Conservation (phyloP, 2,888 invertebrate genomes). For the Eupithecia subumbrata region DNA sequence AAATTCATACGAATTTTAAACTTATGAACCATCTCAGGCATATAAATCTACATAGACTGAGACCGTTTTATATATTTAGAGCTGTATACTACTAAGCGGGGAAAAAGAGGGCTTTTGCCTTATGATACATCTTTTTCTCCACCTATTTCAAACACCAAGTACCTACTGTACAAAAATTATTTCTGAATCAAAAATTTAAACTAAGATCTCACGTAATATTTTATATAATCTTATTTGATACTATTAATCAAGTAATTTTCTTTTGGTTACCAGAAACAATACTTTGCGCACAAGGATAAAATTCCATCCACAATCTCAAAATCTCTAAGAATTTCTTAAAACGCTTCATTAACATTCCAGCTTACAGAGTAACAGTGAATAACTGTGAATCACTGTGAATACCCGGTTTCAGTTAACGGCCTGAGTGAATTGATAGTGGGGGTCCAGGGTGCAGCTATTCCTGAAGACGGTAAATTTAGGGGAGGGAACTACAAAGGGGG, state of each 20-base stretch:
- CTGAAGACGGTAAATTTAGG: conserved; percentile 61
- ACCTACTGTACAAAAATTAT: too few relatives aligned
- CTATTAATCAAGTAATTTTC: neutral
- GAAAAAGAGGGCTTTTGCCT: too few relatives aligned
- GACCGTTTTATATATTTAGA: too few relatives aligned
- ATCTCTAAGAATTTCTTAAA: conserved; percentile 30
- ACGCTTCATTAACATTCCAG: conserved; percentile 68
- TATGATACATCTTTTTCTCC: neutral
- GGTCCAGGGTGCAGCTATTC: conserved; percentile 35
- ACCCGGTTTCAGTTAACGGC: conserved; percentile 47
- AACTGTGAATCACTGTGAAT: conserved; percentile 53
- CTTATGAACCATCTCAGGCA: too few relatives aligned
- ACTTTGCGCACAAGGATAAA: neutral
- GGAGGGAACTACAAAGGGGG: conserved; percentile 45
- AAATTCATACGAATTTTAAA: too few relatives aligned
- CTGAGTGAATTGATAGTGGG: conserved; percentile 59
- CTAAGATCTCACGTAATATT: neutral
- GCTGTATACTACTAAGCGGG: too few relatives aligned
- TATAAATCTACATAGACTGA: too few relatives aligned
- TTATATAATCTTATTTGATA: neutral
- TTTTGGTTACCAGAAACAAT: neutral
- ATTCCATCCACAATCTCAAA: neutral
- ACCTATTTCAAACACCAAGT: neutral
- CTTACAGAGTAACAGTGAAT: conserved; percentile 58
- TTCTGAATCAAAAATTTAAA: too few relatives aligned